Percentiles rank a stretch among this genome's conserved stretches.
phyloP scores from a whole-genome alignment of 2,888 invertebrate genomes.

The Luperina nickerlii region DNA sequence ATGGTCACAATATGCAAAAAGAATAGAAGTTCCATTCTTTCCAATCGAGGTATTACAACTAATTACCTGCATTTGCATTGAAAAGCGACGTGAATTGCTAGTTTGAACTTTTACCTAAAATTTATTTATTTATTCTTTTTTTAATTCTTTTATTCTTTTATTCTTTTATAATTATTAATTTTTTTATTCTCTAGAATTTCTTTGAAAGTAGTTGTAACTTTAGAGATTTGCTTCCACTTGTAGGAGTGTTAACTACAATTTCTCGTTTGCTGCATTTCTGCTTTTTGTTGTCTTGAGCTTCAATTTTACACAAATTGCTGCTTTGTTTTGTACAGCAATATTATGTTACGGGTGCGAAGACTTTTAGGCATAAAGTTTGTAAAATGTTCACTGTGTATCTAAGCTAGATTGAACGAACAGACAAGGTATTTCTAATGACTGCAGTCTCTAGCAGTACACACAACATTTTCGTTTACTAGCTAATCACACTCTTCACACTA shows the following conservation, averaged over 20 bases:
- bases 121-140: too few relatives aligned
- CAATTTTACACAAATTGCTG: conserved; percentile 13
- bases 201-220: conserved; percentile 19
- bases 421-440: conserved; percentile 11
- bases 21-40: conserved; percentile 16
- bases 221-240: conserved; percentile 1
- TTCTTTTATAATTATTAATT: too few relatives aligned
- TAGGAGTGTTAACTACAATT: conserved; percentile 25
- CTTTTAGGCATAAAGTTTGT: not conserved
- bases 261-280: conserved; percentile 7
- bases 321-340: not conserved
- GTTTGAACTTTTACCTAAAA: conserved; percentile 23
- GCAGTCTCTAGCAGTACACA: not conserved
- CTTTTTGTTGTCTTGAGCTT: conserved; percentile 19
- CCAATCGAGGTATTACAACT: not conserved
- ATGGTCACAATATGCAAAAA: not conserved
- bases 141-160: too few relatives aligned
- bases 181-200: conserved; percentile 8
- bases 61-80: not conserved
- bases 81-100: not conserved
- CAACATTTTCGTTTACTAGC: not conserved
- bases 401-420: not conserved
- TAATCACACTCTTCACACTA: not conserved
- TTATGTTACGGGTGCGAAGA: not conserved
- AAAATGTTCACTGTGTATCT: not conserved